phyloP scores from a whole-genome alignment of 2,797 vertebrate genomes.

The Malurus leucopterus region DNA sequence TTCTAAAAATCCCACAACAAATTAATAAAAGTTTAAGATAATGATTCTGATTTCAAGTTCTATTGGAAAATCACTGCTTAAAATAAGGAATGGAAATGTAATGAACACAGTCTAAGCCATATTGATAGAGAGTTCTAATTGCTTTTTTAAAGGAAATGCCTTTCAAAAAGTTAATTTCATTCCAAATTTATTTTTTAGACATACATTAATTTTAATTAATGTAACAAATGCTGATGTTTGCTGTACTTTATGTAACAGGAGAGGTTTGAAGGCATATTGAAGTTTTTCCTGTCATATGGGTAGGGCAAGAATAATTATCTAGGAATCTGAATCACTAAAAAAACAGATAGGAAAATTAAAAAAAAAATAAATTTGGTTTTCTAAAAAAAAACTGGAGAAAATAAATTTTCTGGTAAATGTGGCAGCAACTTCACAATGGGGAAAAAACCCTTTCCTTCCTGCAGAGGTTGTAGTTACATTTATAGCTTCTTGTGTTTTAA shows the following conservation, averaged over 20 bases:
- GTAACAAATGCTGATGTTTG: neutral
- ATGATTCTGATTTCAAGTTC: neutral
- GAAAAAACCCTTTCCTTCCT: neutral
- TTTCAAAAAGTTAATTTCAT: neutral
- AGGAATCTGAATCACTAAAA: neutral
- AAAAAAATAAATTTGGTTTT: rapidly evolving
- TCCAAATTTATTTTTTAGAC: neutral
- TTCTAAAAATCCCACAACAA: neutral
- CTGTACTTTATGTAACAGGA: neutral
- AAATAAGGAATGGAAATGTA: neutral
- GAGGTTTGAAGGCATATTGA: neutral
- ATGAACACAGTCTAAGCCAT: neutral
- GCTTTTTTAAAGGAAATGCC: neutral
- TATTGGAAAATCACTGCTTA: neutral
- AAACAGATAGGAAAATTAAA: neutral
- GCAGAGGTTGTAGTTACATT: neutral
- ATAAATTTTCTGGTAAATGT: neutral
- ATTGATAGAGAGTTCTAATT: neutral
- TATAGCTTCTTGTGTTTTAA: neutral
- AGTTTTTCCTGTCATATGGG: neutral
- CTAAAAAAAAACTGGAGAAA: neutral
- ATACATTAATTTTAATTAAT: neutral
- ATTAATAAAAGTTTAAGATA: neutral
- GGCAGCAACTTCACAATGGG: neutral
- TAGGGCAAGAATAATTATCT: neutral